phyloP scores from a whole-genome alignment of 2,797 vertebrate species.

The Rhadinocentrus ornatus region DNA sequence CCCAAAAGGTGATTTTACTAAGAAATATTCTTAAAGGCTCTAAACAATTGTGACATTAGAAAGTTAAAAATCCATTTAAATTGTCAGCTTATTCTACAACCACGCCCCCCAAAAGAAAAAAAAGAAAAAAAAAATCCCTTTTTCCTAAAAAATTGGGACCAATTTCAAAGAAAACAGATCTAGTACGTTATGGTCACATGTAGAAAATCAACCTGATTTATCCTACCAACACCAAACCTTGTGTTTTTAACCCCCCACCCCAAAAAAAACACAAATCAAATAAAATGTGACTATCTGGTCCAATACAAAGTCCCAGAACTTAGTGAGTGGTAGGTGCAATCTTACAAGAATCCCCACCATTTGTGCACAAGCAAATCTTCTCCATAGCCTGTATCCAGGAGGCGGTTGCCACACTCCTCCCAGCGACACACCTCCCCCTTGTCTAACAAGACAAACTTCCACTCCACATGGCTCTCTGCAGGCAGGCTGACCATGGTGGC shows the following conservation, averaged over 20 bases:
- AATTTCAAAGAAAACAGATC: no score
- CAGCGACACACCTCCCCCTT: slow-evolving; percentile 88
- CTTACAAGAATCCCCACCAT: slow-evolving; percentile 87
- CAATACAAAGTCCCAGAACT: slow-evolving; percentile 4
- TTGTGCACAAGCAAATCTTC: slow-evolving; percentile 85
- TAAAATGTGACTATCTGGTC: not conserved
- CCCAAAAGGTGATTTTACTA: no score
- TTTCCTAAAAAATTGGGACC: not conserved
- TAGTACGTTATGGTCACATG: not conserved
- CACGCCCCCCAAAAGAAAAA: no score
- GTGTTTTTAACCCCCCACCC: not conserved
- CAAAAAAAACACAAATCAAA: not conserved
- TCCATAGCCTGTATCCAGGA: slow-evolving; percentile 82
- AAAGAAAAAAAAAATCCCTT: not conserved
- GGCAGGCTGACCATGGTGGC: slow-evolving; percentile 83
- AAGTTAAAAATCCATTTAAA: no score
- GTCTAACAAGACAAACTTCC: slow-evolving; percentile 95
- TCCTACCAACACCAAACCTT: not conserved
- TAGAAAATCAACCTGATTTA: slow-evolving; percentile 3
- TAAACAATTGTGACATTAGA: no score
- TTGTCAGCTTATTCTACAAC: no score
- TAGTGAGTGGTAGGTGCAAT: rapidly evolving
- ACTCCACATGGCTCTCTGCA: slow-evolving; percentile 84
- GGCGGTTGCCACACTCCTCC: slow-evolving; percentile 93
- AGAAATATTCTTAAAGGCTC: no score